Conservation (phyloP, 2,888 invertebrate species). For the Rotaria socialis region DNA sequence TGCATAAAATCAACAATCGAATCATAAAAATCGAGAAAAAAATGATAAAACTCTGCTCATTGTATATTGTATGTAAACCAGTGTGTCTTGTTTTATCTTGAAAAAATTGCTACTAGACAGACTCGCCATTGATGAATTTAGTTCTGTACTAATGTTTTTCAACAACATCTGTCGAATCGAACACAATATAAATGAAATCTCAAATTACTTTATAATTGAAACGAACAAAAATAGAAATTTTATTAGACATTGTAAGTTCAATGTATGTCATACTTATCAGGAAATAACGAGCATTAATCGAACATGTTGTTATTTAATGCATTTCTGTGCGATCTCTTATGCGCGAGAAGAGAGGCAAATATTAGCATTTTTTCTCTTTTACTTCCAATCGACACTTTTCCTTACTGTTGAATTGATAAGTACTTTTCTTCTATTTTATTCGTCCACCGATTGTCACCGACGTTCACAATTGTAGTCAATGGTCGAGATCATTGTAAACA, state of each 20-base stretch:
- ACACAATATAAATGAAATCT: background rate
- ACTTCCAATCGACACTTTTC: background rate
- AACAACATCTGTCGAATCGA: background rate
- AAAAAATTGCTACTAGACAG: background rate
- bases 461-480: background rate
- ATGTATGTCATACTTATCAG: background rate
- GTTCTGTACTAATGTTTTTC: background rate
- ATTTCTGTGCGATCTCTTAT: background rate
- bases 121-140: background rate
- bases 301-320: background rate
- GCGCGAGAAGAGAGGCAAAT: background rate
- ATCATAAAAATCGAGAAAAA: background rate
- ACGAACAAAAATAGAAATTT: background rate
- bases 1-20: background rate
- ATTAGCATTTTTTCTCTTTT: constrained; percentile 17
- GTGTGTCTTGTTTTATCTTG: background rate
- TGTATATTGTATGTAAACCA: background rate
- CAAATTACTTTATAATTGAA: background rate
- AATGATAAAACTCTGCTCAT: background rate
- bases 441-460: background rate
- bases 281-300: background rate
- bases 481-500: background rate
- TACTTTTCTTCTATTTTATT: background rate
- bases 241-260: background rate
- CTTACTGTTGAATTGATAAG: background rate